Evolutionary conservation across 2,113 vertebrate genomes (phyloP), one percentile per base, ranked within the genome.

Genomic region (Hoplias malabaricus): DNA sequence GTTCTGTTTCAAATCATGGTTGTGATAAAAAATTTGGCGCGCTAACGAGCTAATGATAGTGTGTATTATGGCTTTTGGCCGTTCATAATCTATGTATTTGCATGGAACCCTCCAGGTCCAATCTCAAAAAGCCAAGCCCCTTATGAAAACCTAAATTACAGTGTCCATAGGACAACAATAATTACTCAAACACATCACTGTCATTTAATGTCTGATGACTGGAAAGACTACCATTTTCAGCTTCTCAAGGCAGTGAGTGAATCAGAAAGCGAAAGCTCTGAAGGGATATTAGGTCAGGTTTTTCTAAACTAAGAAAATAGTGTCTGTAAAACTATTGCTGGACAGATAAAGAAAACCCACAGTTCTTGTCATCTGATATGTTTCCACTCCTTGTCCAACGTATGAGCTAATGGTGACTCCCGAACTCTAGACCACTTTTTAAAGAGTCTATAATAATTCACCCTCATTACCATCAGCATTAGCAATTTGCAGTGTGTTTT

Each of bases 191-290:
- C 50, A 36, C 40, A 33, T 48, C 75, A 69, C 69, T 57, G 61
- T 54, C 48, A 25, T 56, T 69, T 23, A 61, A 56, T n/a, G 62
- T 13, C 62, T 68, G 62, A 43, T 77, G 53, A 69, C 25, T 61
- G 34, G 14, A 57, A 27, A 70, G 31, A 56, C 12, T 16, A 33
- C 62, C 66, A 25, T 38, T 66, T 9, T 36, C 23, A 6, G 67
- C 12, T 25, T 57, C 2, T 29, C 19, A 10, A 5, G 25, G 25
- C 8, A 71, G 68, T 21, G 27, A 27, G 6, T 38, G 11, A 56
- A 69, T 70, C 27, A 70, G 34, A 23, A 50, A 34, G 11, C 29
- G 9, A 46, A 11, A 14, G 33, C 38, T 59, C 2, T 33, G 14
- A 61, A 68, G 38, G 29, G 53, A 56, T 53, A 56, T 69, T 43